phyloP scores from a whole-genome alignment of 2,113 vertebrate genomes.

The Boleophthalmus pectinirostris region DNA sequence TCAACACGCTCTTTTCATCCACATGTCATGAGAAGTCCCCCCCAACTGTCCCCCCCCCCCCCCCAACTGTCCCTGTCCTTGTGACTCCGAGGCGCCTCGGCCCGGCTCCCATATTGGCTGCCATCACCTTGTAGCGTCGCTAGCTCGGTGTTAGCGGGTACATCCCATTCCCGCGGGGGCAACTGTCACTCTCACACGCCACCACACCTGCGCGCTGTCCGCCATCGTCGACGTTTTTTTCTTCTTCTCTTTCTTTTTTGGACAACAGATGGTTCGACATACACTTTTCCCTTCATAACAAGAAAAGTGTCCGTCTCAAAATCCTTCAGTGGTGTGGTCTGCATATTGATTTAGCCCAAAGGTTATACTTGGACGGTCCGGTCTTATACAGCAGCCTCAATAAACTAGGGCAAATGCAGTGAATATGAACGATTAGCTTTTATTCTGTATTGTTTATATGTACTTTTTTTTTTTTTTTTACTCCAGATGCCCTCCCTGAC shows the following conservation, averaged over 20 bases:
- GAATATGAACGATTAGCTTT: not conserved
- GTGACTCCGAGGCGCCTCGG: constrained; percentile 16
- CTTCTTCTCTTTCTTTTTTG: constrained; percentile 52
- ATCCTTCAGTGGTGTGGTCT: not conserved
- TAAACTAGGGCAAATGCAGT: no score
- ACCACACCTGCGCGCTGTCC: constrained; percentile 43
- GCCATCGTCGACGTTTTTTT: constrained; percentile 20
- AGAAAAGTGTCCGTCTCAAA: constrained; percentile 23
- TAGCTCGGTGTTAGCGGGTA: constrained; percentile 65
- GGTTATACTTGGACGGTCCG: not conserved
- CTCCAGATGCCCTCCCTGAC: no score
- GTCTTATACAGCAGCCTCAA: not conserved
- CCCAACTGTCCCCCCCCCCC: not conserved
- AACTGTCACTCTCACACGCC: constrained; percentile 21
- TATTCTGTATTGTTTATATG: not conserved
- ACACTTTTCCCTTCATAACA: constrained; percentile 47
- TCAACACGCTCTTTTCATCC: constrained; percentile 2
- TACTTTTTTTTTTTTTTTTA: no score
- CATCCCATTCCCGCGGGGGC: constrained; percentile 35
- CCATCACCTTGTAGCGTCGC: constrained; percentile 55
- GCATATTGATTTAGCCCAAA: not conserved
- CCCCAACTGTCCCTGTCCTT: constrained; percentile 10
- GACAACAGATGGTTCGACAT: constrained; percentile 68
- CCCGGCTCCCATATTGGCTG: constrained; percentile 35
- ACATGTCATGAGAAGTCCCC: constrained; percentile 26